Percentiles rank a stretch among this genome's conserved stretches.
Evolutionary conservation across 1,140 invertebrate genomes (phyloP).

Genomic region (Panulirus ornatus): DNA sequence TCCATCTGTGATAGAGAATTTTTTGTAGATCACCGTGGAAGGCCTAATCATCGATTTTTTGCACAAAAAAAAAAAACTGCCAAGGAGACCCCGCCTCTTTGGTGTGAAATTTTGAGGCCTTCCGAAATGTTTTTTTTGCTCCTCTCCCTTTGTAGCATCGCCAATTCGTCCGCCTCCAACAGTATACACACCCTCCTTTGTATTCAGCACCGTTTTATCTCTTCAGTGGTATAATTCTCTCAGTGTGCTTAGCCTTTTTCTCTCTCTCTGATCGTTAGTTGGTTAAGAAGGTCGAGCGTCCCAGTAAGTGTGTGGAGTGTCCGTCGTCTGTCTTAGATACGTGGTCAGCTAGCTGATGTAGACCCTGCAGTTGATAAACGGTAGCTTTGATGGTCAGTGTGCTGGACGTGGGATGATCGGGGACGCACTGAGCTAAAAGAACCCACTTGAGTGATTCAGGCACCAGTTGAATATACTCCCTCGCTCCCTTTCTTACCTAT

Average conservation of each 20-base stretch:
- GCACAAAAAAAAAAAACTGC: neutral
- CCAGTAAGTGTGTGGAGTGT: neutral
- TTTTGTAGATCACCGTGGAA: slow-evolving; percentile 29
- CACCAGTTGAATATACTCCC: too few relatives aligned
- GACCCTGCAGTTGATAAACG: neutral
- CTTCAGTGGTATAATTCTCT: neutral
- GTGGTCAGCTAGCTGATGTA: neutral
- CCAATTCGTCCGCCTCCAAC: neutral
- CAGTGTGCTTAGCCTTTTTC: slow-evolving; percentile 6
- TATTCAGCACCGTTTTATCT: neutral
- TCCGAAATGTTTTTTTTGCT: neutral
- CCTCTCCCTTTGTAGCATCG: neutral
- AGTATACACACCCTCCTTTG: neutral
- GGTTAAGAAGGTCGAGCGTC: neutral
- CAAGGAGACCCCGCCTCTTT: neutral
- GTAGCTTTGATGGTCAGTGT: neutral
- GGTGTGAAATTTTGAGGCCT: slow-evolving; percentile 37
- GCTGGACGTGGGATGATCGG: too few relatives aligned
- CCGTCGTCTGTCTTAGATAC: neutral
- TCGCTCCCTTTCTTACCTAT: too few relatives aligned
- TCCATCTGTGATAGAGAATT: neutral
- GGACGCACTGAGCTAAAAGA: too few relatives aligned
- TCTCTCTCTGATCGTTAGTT: neutral
- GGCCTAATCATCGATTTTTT: slow-evolving; percentile 12
- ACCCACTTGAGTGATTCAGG: too few relatives aligned